A percentile compares a stretch with the other conserved stretches of the same genome.
phyloP scores from a whole-genome alignment of 1,140 invertebrate species.

The Leptopilina boulardi region DNA sequence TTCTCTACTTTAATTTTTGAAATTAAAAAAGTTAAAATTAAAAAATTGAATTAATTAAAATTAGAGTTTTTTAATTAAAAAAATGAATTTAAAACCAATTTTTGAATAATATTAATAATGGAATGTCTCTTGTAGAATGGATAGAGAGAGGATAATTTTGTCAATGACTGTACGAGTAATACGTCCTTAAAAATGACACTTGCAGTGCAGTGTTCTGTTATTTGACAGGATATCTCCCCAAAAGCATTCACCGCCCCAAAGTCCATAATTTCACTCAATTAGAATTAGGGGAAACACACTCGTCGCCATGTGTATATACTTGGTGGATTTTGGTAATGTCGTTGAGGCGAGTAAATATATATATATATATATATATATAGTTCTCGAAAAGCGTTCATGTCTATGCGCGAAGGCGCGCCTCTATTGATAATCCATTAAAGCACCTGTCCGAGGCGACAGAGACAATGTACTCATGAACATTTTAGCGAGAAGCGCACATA shows the following conservation, averaged over 20 bases:
- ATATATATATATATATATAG: no score
- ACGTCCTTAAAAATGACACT: conserved; percentile 10
- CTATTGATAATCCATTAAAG: conserved; percentile 66
- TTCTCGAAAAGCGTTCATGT: conserved; percentile 10
- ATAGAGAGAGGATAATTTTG: not conserved
- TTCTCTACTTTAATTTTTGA: no score
- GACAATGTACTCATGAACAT: conserved; percentile 53
- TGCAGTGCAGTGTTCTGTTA: conserved; percentile 28
- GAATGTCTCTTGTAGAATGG: not conserved
- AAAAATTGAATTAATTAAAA: no score
- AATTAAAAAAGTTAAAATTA: no score
- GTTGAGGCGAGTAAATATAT: conserved; percentile 24
- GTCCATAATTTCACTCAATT: conserved; percentile 33
- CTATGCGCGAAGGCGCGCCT: conserved; percentile 56
- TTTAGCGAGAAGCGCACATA: conserved; percentile 39
- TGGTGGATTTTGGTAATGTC: conserved; percentile 16
- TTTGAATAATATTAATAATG: no score
- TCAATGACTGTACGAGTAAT: not conserved
- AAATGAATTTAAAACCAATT: no score
- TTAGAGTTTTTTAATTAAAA: no score
- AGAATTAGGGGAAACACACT: conserved; percentile 27
- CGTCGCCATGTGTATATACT: conserved; percentile 5
- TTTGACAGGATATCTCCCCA: conserved; percentile 23
- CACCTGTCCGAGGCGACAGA: conserved; percentile 52
- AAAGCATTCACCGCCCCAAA: conserved; percentile 13